Base-by-base conservation (phyloP, 1,140 invertebrate species). In the Platyscapa corneri region DNA sequence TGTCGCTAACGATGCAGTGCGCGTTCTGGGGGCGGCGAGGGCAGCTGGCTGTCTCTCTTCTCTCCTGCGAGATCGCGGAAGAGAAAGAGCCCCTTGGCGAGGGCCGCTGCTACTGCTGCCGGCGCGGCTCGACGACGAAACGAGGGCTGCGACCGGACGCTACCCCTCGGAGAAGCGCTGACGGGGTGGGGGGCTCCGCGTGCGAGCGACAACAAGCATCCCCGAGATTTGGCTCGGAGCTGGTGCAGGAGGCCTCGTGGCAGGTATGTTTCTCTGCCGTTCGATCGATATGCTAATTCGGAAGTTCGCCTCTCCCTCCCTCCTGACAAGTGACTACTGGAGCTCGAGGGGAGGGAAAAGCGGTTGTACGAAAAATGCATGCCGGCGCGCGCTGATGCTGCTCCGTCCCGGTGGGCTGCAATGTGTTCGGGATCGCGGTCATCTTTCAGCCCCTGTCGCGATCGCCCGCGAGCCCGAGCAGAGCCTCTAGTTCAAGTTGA, bases 1-100 rank as follows among this genome's bases (percentile, higher is more conserved):
- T 37, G 42, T 27, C 10, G 30, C 85, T 86, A n/a, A 88, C 87
- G 89, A 89, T 90, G 89, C 90, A 93, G 92, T 93, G 92, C 90
- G 92, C 91, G 91, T 91, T 92, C 90, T 92, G 90, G 92, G 92
- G 92, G 92, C 92, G 89, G 89, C 90, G 91, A 92, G 91, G 92
- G 92, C 91, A 91, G 91, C 89, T 92, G 91, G 90, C 90, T 88
- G 42, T 76, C 75, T 78, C 75, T 70, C 83, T 39, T 78, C 75
- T 70, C 64, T 70, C 70, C 16, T 70, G 60, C 32, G 53, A 53
- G 42, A 30, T n/a, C 74, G 56, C 72, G 32, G 46, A 74, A 85
- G 86, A 72, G 89, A 88, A 5, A 87, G 87, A 89, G 87, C 88
- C 82, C 89, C 89, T 90, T 89, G 87, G 86, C 83, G 88, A 90